These are phyloP conservation scores for Eilema sororculum DNA, from an alignment of 2,888 invertebrate species.

Conservation along the genomic window DNA sequence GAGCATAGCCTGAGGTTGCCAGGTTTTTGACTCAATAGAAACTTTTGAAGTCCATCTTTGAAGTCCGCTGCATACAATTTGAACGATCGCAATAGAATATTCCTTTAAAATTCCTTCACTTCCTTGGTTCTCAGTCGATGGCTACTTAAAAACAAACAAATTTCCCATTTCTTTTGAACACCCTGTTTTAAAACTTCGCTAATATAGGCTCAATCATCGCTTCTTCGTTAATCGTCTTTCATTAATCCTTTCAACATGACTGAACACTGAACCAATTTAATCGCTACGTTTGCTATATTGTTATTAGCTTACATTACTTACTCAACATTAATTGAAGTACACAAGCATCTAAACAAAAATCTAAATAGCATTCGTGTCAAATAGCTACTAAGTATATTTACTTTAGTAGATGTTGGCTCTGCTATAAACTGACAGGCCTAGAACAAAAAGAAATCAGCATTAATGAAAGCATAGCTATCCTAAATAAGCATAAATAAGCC, in stretches of 20 bases:
- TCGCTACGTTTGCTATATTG: slow-evolving; percentile 12
- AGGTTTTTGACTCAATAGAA: not conserved
- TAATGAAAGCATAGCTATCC: slow-evolving; percentile 11
- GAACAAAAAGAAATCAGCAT: slow-evolving; percentile 27
- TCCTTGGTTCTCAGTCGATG: not conserved
- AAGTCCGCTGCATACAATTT: not conserved
- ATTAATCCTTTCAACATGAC: slow-evolving; percentile 16
- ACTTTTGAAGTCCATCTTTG: not conserved
- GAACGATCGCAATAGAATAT: not conserved
- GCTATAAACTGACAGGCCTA: slow-evolving; percentile 31
- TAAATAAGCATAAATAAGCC: not conserved
- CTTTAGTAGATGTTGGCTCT: slow-evolving; percentile 31
- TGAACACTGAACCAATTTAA: slow-evolving; percentile 8
- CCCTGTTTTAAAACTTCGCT: not conserved
- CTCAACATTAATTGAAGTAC: slow-evolving; percentile 15
- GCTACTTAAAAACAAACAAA: not conserved
- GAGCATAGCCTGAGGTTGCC: not conserved
- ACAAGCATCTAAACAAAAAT: slow-evolving; percentile 30
- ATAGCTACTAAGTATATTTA: slow-evolving; percentile 31
- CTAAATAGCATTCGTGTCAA: slow-evolving; percentile 29
- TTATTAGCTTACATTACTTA: slow-evolving; percentile 10
- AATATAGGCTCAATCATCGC: not conserved
- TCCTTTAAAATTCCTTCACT: not conserved
- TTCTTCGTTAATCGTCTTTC: slow-evolving; percentile 9
- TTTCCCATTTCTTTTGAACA: not conserved